Evolutionary conservation across 2,888 invertebrate species (phyloP), one percentile per base, ranked within the genome.

Genomic region (Chrysina gloriosa): DNA sequence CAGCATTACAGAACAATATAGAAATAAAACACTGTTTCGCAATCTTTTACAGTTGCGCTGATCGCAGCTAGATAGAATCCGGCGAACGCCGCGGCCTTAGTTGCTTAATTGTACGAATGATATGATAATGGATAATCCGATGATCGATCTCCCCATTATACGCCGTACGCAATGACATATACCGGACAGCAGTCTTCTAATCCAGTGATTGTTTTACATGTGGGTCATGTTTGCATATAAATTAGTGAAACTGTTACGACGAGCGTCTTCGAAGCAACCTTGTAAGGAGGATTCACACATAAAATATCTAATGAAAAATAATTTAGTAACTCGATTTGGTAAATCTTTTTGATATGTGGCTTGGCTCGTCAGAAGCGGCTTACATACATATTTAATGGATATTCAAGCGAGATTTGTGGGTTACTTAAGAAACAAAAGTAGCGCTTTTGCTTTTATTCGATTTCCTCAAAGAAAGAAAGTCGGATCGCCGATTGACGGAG

Each of bases 121-220:
- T 48, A 48, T 52, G 52, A 52, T 52, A 52, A 52, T 52, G 29
- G 16, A 52, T 31, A 52, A 52, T 52, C 52, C 29, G 7, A 16
- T 27, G 52, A 52, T 52, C 27, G 29, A 52, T 52, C 52, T 52
- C 14, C 31, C 14, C 42, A 19, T 3, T 19, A n/a, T n/a, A n/a
- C n/a, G n/a, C n/a, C n/a, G n/a, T n/a, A n/a, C n/a, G n/a, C n/a
- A n/a, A n/a, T n/a, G n/a, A n/a, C n/a, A n/a, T 39, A 14, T 16
- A 14, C 4, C 19, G 19, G 3, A 14, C 36, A 7, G 6, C 36
- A 36, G 6, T 34, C 23, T 50, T 23, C 48, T 56, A 23, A 39
- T 58, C 58, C 58, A 58, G 58, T 58, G 58, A 58, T 58, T 58
- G 58, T 58, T 58, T 58, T 58, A 58, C 39, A 58, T 58, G 58